A percentile compares a stretch with the other conserved stretches of the same genome.
Conservation (phyloP, 2,797 vertebrate genomes). For the Somateria mollissima region DNA sequence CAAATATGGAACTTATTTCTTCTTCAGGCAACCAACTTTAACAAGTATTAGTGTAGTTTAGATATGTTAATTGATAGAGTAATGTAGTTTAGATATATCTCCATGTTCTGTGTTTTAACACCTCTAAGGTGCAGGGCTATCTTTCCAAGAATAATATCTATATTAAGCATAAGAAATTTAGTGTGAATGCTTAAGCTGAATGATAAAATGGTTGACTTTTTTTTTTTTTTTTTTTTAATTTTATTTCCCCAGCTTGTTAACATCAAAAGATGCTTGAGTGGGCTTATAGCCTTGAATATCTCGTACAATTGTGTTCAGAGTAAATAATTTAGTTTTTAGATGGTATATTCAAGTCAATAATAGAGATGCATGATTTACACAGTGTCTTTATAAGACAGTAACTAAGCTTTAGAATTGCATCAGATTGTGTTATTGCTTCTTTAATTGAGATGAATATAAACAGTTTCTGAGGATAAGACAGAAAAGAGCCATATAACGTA, state of each 20-base stretch:
- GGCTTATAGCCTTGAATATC: background rate
- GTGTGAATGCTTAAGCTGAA: background rate
- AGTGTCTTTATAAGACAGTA: background rate
- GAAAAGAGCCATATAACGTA: background rate
- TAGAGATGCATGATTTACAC: background rate
- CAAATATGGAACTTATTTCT: background rate
- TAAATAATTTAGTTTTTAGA: background rate
- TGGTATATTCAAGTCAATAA: background rate
- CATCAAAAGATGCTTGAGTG: background rate
- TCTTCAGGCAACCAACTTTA: background rate
- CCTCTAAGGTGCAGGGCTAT: background rate
- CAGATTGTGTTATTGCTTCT: background rate
- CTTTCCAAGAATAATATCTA: background rate
- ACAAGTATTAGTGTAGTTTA: background rate
- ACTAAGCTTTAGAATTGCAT: background rate
- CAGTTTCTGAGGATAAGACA: background rate
- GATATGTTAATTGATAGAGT: too few species aligned
- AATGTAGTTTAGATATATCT: background rate
- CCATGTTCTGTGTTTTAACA: background rate
- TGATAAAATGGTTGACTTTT: background rate
- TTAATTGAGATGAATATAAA: background rate
- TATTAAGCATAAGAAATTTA: background rate
- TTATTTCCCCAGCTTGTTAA: background rate
- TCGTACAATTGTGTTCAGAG: background rate
- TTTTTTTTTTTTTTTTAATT: too few species aligned